phyloP scores from a whole-genome alignment of 2,113 vertebrate genomes.

The Sylvilagus bachmani region DNA sequence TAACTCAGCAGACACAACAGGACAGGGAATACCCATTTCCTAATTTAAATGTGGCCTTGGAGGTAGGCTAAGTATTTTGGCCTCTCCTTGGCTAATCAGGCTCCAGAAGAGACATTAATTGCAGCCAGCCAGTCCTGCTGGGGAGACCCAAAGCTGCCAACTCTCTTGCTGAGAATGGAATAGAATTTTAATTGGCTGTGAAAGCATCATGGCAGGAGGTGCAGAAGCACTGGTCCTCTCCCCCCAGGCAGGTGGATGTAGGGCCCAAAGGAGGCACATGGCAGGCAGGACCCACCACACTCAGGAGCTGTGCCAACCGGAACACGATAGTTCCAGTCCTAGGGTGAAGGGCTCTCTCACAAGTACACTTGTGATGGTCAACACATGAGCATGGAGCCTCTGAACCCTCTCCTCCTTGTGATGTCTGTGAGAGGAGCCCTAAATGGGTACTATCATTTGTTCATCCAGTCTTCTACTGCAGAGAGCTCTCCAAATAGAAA shows the following conservation, averaged over 20 bases:
- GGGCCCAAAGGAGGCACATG: not conserved
- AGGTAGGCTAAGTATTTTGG: constrained; percentile 52
- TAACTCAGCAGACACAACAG: constrained; percentile 31
- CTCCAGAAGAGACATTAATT: constrained; percentile 82
- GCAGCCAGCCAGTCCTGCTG: constrained; percentile 76
- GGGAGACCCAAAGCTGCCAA: constrained; percentile 82
- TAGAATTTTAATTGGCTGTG: constrained; percentile 84
- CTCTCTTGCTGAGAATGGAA: constrained; percentile 80
- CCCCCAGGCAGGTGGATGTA: constrained; percentile 54
- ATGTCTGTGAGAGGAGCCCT: constrained; percentile 3
- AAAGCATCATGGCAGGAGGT: constrained; percentile 79
- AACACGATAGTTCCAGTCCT: not conserved
- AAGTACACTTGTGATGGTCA: not conserved
- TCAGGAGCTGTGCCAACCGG: not conserved
- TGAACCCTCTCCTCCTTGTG: not conserved
- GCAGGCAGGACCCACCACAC: not conserved
- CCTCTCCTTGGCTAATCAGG: constrained; percentile 73
- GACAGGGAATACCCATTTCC: constrained; percentile 55
- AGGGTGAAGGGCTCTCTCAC: not conserved
- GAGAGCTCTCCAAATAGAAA: not conserved
- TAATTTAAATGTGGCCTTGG: constrained; percentile 68
- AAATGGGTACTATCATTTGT: not conserved
- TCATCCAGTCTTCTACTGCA: not conserved
- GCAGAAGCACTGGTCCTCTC: constrained; percentile 24
- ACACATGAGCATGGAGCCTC: not conserved